These are phyloP conservation scores for Sicus ferrugineus DNA, from an alignment of 2,888 invertebrate species.

Conservation along the genomic window DNA sequence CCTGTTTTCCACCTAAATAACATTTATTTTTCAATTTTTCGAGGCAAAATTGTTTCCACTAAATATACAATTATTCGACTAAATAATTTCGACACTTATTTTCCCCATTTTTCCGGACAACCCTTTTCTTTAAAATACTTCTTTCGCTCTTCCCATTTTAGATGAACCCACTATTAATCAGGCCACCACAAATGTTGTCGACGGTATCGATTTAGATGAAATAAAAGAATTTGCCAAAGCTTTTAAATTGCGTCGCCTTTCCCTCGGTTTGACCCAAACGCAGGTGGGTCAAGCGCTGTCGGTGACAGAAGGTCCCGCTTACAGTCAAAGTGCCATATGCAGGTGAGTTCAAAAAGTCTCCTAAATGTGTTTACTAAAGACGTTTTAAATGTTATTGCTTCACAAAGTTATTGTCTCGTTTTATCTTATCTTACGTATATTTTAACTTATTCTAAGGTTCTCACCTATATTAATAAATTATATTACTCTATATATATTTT, in stretches of 20 bases:
- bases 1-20: no score
- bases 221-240: conserved; percentile 98
- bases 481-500: not conserved
- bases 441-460: not conserved
- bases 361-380: not conserved
- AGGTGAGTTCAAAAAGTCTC: conserved; percentile 71
- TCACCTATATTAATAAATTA: not conserved
- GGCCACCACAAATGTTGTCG: conserved; percentile 91
- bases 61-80: not conserved
- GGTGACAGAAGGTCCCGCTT: conserved; percentile 96
- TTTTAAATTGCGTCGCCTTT: conserved; percentile 91
- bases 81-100: not conserved
- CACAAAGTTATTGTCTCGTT: not conserved
- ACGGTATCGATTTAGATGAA: conserved; percentile 96
- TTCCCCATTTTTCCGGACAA: not conserved
- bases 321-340: conserved; percentile 99
- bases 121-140: conserved; percentile 35
- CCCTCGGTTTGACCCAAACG: conserved; percentile 93
- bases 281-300: conserved; percentile 97
- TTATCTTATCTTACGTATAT: not conserved
- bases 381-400: no score
- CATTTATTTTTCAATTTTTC: not conserved
- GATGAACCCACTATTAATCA: conserved; percentile 94
- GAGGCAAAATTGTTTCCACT: not conserved
- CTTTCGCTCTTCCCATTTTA: conserved; percentile 57